Base-by-base conservation (phyloP, 1,140 invertebrate species). In the Eubasilissa regina region DNA sequence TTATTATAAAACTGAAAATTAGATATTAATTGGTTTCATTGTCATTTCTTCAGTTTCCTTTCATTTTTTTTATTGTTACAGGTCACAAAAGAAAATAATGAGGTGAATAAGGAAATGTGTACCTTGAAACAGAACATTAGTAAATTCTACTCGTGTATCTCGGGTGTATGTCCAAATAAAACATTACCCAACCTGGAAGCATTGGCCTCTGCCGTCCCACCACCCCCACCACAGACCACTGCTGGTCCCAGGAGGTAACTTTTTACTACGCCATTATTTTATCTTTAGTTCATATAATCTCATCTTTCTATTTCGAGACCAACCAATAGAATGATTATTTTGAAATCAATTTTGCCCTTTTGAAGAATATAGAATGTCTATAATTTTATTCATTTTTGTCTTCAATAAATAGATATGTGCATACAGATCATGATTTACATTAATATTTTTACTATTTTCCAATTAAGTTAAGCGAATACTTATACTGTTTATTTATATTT, bases 141-240 rank as follows among this genome's bases (percentile, higher is more conserved):
- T 79, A 91, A 91, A 85, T 89, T 91, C 77, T 92, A 93, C 85
- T 89, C 90, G n/a, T 88, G 89, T 4, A 91, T 93, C 35, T 82
- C 88, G 10, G 86, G 88, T 12, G 85, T 93, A 0, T 91, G 89
- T 81, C 92, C 93, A 0, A 91, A 89, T 55, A 91, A 92, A 80
- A 87, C 85, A 13, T 72, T 92, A 6, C 91, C 91, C 0, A 84
- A 89, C 48, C 85, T 92, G 83, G 88, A 92, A 86, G 76, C 85
- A 85, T 8, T 87, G 81, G 55, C 86, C 85, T 10, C 81, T 84
- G 58, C 75, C 43, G 13, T 17, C 53, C 79, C 77, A 0, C n/a
- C 72, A 8, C 75, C 78, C 0, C 43, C 58, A 8, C 78, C 75
- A 60, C 68, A 44, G 35, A 35, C 44, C 51, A 70, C 56, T 19